Evolutionary conservation across 2,113 vertebrate genomes (phyloP).

Genomic region (Chitala chitala): DNA sequence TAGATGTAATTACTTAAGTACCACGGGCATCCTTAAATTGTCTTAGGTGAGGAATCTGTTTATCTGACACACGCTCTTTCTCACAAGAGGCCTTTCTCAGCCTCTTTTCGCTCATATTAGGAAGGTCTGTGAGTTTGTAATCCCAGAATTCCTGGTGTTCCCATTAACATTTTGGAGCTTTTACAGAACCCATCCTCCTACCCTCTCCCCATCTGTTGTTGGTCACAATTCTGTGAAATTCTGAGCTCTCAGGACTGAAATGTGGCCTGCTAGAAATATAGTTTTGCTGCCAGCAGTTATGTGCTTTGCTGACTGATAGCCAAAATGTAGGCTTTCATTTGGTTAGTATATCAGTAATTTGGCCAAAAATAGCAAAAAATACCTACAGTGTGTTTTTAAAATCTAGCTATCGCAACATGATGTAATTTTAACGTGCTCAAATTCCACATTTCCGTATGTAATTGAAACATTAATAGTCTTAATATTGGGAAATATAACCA

Average conservation of each 20-base stretch:
- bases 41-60: too few relatives aligned
- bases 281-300: not conserved
- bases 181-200: conserved; percentile 28
- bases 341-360: not conserved
- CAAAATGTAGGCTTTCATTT: not conserved
- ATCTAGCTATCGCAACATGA: too few relatives aligned
- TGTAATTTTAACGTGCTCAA: too few relatives aligned
- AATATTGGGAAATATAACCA: too few relatives aligned
- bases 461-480: too few relatives aligned
- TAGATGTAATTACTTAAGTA: too few relatives aligned
- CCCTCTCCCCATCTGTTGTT: conserved; percentile 33
- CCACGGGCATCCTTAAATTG: too few relatives aligned
- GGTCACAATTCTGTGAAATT: not conserved
- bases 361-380: too few relatives aligned
- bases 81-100: too few relatives aligned
- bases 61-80: too few relatives aligned
- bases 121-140: conserved; percentile 19
- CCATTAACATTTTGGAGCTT: not conserved
- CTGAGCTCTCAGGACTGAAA: not conserved
- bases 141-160: not conserved
- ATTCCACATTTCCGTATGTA: too few relatives aligned
- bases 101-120: not conserved
- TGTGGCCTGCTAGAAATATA: not conserved
- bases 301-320: not conserved
- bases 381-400: too few relatives aligned